Percentiles rank a stretch among this genome's conserved stretches.
These are phyloP conservation scores for Sphinx pinastri DNA, from an alignment of 2,888 invertebrate genomes.

Conservation along the genomic window DNA sequence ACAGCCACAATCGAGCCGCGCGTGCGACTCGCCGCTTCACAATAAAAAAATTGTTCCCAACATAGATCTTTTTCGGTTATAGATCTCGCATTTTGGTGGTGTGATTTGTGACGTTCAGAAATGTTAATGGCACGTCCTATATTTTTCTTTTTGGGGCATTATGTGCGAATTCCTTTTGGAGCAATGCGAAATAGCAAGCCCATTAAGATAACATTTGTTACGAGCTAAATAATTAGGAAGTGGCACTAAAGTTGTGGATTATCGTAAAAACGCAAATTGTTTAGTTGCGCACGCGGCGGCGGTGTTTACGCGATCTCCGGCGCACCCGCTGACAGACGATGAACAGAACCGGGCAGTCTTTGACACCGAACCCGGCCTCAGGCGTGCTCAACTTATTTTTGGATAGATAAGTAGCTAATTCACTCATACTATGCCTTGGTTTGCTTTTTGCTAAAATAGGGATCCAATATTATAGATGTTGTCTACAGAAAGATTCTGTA, in stretches of 20 bases:
- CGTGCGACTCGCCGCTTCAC: constrained; percentile 78
- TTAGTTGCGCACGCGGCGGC: constrained; percentile 47
- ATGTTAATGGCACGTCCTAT: constrained; percentile 77
- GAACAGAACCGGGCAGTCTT: constrained; percentile 69
- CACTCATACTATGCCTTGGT: constrained; percentile 50
- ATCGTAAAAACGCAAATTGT: constrained; percentile 71
- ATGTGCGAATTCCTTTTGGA: constrained; percentile 35
- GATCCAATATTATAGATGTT: neutral
- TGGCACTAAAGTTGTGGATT: constrained; percentile 48
- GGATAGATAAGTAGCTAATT: constrained; percentile 45
- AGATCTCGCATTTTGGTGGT: constrained; percentile 82
- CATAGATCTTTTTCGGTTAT: constrained; percentile 81
- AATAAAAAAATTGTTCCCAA: constrained; percentile 76
- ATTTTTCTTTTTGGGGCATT: constrained; percentile 59
- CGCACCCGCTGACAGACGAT: constrained; percentile 69
- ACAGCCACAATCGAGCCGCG: constrained; percentile 83
- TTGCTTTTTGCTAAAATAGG: constrained; percentile 36
- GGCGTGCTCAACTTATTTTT: constrained; percentile 63
- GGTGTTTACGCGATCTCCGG: constrained; percentile 71
- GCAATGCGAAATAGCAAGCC: constrained; percentile 29
- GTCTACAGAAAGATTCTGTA: neutral
- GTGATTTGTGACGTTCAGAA: constrained; percentile 84
- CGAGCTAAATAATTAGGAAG: constrained; percentile 41
- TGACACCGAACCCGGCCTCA: constrained; percentile 70
- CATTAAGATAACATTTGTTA: constrained; percentile 16